These are phyloP conservation scores for Tragelaphus imberbis DNA, from an alignment of 2,113 vertebrate genomes.

Conservation along the genomic window DNA sequence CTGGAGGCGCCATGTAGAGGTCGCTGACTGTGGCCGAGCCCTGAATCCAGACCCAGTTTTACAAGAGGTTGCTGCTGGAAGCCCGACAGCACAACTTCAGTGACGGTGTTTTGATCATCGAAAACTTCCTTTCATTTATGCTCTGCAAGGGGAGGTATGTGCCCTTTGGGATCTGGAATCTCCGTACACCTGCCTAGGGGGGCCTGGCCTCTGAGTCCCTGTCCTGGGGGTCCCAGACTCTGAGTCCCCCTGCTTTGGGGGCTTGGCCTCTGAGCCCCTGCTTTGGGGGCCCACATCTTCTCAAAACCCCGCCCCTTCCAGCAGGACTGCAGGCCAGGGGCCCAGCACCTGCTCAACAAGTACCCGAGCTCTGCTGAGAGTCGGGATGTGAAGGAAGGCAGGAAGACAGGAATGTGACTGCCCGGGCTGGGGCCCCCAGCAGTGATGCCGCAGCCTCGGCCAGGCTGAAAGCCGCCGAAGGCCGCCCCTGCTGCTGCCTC, in stretches of 20 bases:
- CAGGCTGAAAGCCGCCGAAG: neutral
- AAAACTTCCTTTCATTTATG: neutral
- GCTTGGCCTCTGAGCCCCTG: neutral
- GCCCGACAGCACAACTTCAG: accelerated
- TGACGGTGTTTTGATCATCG: accelerated
- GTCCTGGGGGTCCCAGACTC: neutral
- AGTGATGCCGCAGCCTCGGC: accelerated
- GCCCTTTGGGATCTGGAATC: neutral
- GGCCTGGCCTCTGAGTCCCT: neutral
- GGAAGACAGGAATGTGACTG: accelerated
- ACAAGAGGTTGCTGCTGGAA: neutral
- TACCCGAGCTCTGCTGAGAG: accelerated
- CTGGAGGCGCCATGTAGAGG: neutral
- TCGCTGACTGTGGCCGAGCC: accelerated
- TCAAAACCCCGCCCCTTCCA: accelerated
- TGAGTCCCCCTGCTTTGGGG: neutral
- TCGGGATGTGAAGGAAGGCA: accelerated
- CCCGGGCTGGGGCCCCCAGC: accelerated
- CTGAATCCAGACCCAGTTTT: neutral
- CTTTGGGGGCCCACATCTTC: neutral
- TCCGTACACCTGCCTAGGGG: neutral
- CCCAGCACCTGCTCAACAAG: accelerated
- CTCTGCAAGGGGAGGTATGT: accelerated
- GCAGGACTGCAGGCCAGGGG: neutral
- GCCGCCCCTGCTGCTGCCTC: accelerated